Base-by-base conservation (phyloP, 2,797 vertebrate genomes). In the Ambastaia sidthimunki region DNA sequence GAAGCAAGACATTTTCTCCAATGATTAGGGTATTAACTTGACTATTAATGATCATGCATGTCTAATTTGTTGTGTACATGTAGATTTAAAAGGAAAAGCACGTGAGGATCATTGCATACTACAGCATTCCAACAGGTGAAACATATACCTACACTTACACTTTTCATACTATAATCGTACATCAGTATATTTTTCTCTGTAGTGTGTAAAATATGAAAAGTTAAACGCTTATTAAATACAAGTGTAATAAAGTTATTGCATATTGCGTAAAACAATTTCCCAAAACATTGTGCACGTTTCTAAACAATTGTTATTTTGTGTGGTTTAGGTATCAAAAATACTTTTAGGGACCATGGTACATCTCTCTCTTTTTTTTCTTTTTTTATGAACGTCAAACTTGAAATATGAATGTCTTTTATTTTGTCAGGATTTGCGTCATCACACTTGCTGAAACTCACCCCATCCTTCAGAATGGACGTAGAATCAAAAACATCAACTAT, bases 91-190 rank as follows among this genome's bases (percentile, higher is more conserved):
- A 88, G 96, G 95, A 52, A 95, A 95, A 72, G 84, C 90, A 3
- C 91, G 93, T 85, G 97, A 98, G 86, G 97, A 99, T 84, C 97
- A 97, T 76, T 99, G 97, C 89, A 90, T 99, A 86, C 90, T 99
- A 59, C 98, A 98, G 77, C 98, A 99, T 87, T 99, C 97, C 78
- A 99, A 99, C 92, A 94, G 98, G 98, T 96, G 91, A 12, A 57
- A 0, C 12, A 44, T 11, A 3, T 19, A 31, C 1, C 16, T 28
- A 6, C 12, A 6, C 4, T 5, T 18, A 16, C 1, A 3, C 54
- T 23, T 23, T 41, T 41, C 37, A 9, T 41, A 44, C 55, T n/a
- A 25, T 25, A 59, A 3, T 21, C 21, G 11, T 59, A 25, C 12
- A 6, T 25, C 5, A 25, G 5, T 4, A 6, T 25, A 12, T 59